Conservation (phyloP, 2,888 invertebrate genomes). For the Cataglyphis rosenhaueri region DNA sequence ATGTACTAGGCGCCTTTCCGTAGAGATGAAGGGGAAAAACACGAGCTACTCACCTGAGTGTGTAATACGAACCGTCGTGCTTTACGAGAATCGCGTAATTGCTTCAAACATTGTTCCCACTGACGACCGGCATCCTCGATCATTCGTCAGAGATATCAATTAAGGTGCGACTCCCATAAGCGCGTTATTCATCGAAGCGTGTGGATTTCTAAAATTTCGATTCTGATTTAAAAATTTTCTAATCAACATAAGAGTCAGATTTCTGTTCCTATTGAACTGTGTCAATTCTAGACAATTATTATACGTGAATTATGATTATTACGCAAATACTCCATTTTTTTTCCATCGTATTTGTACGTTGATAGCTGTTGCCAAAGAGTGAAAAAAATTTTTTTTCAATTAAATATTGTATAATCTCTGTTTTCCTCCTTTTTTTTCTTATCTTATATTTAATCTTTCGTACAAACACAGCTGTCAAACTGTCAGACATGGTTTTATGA, state of each 20-base stretch:
- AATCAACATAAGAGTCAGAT: neutral
- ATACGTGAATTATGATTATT: neutral
- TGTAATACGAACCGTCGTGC: constrained; percentile 31
- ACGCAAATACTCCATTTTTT: neutral
- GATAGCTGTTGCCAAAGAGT: neutral
- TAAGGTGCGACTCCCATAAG: constrained; percentile 12
- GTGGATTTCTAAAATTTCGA: neutral
- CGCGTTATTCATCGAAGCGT: constrained; percentile 26
- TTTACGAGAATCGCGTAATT: constrained; percentile 48
- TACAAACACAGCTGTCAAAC: neutral
- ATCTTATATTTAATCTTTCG: neutral
- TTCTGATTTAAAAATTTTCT: constrained; percentile 17
- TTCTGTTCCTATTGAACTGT: neutral
- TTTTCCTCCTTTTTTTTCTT: neutral
- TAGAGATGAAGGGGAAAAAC: constrained; percentile 37
- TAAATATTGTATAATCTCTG: neutral
- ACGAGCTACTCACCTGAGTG: constrained; percentile 27
- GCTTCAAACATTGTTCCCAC: constrained; percentile 15
- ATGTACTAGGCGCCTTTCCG: constrained; percentile 19
- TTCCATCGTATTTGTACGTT: neutral
- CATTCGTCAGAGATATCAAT: constrained; percentile 37
- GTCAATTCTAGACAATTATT: neutral
- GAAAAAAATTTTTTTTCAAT: neutral
- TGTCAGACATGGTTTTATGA: neutral
- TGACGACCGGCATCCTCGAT: constrained; percentile 17